Evolutionary conservation across 2,113 vertebrate species (phyloP).

Genomic region (Microtus ochrogaster): DNA sequence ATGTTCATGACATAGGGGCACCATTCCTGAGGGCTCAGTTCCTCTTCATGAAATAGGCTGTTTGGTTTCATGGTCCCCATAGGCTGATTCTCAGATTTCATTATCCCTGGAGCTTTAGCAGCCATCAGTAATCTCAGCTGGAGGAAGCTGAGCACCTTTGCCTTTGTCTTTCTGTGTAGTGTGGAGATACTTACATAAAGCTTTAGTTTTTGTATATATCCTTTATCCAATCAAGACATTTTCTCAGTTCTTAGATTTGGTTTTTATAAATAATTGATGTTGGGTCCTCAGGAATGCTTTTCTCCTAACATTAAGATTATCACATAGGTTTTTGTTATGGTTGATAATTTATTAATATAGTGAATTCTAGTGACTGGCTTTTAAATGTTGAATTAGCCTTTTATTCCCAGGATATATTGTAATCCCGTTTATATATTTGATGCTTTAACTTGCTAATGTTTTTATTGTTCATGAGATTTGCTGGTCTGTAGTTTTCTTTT

Average conservation of each 20-base stretch:
- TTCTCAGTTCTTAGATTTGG: neutral
- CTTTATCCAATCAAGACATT: conserved; percentile 8
- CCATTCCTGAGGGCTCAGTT: neutral
- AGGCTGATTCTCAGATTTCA: neutral
- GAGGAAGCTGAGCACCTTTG: neutral
- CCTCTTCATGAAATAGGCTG: neutral
- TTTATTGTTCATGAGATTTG: neutral
- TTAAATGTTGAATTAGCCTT: neutral
- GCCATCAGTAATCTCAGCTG: neutral
- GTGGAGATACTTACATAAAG: neutral
- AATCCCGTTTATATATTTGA: neutral
- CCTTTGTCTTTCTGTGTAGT: neutral
- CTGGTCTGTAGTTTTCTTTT: neutral
- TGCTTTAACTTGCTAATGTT: neutral
- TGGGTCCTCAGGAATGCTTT: conserved; percentile 20
- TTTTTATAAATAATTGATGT: neutral
- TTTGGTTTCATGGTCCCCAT: neutral
- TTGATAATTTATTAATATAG: neutral
- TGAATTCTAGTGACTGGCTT: neutral
- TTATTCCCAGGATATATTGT: neutral
- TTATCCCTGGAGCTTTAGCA: neutral
- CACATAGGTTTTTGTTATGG: neutral
- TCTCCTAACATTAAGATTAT: neutral
- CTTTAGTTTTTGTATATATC: neutral
- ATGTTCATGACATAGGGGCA: neutral